Percentiles rank a stretch among this genome's conserved stretches.
Conservation (phyloP, 2,888 invertebrate species). For the Eurytoma californica region DNA sequence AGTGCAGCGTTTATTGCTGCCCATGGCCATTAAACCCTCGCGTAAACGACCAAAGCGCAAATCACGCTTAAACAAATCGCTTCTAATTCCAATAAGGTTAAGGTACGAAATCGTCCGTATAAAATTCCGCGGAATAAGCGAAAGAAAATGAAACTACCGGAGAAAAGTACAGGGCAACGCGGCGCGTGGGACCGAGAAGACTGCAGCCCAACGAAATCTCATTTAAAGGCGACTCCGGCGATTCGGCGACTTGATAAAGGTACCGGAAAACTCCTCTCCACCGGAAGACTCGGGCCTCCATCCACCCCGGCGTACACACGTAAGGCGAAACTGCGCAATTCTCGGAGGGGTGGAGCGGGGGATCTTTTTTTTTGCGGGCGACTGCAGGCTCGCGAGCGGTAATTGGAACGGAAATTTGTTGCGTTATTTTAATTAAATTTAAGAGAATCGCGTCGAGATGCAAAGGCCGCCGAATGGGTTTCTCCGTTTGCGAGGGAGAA, state of each 20-base stretch:
- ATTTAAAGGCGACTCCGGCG: background rate
- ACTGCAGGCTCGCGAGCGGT: constrained; percentile 24
- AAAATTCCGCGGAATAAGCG: too few relatives aligned
- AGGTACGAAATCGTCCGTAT: too few relatives aligned
- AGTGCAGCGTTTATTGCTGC: too few relatives aligned
- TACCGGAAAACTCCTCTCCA: background rate
- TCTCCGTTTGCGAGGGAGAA: background rate
- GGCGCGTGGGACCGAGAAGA: background rate
- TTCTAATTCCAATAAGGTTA: too few relatives aligned
- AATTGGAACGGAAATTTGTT: constrained; percentile 58
- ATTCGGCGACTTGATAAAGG: constrained; percentile 32
- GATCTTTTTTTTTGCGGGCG: background rate
- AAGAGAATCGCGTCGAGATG: constrained; percentile 11
- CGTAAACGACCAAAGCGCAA: too few relatives aligned
- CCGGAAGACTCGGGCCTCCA: background rate
- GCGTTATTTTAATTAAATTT: constrained; percentile 59
- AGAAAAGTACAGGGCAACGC: background rate
- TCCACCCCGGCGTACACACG: background rate
- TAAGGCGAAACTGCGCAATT: constrained; percentile 10
- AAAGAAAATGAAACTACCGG: background rate
- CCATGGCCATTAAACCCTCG: too few relatives aligned
- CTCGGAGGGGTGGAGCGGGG: background rate
- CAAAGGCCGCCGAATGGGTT: constrained; percentile 7
- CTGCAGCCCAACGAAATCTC: background rate
- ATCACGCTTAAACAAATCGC: too few relatives aligned